Percentiles rank a stretch among this genome's conserved stretches.
Evolutionary conservation across 2,888 invertebrate genomes (phyloP).

Genomic region (Helleia helle): DNA sequence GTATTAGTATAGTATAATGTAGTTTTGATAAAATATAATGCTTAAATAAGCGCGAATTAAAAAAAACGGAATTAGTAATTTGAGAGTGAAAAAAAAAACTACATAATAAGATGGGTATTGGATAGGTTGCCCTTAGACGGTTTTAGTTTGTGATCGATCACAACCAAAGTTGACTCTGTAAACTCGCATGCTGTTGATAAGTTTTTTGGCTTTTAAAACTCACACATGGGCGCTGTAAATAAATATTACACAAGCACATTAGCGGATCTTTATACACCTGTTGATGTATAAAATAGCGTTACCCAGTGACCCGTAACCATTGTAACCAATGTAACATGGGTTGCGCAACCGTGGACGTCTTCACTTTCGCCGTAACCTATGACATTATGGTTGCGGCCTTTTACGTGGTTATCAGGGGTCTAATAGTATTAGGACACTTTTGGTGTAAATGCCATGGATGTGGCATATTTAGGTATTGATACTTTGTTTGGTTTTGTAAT

Average conservation of each 20-base stretch:
- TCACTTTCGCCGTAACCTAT: slow-evolving; percentile 36
- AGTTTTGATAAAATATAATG: too few species aligned
- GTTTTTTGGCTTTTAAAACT: too few species aligned
- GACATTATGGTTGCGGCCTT: slow-evolving; percentile 27
- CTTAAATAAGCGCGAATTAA: too few species aligned
- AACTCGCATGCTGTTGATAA: too few species aligned
- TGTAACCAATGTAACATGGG: slow-evolving; percentile 28
- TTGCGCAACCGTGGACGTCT: slow-evolving; percentile 32
- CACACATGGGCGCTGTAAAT: too few species aligned
- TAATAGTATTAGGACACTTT: neutral
- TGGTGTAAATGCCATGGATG: neutral
- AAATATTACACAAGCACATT: slow-evolving; percentile 2
- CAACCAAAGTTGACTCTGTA: too few species aligned
- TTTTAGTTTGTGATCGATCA: too few species aligned
- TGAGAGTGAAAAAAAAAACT: too few species aligned
- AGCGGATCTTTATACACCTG: slow-evolving; percentile 5
- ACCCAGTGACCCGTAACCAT: slow-evolving; percentile 35
- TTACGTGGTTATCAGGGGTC: slow-evolving; percentile 4
- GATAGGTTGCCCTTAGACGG: too few species aligned
- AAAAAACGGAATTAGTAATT: too few species aligned
- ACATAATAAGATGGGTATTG: too few species aligned
- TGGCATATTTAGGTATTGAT: neutral
- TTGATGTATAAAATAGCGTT: slow-evolving; percentile 19
- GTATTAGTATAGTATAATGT: too few species aligned
- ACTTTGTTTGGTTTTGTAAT: neutral